Conservation (phyloP, 2,888 invertebrate genomes). For the Didymodactylos carnosus region DNA sequence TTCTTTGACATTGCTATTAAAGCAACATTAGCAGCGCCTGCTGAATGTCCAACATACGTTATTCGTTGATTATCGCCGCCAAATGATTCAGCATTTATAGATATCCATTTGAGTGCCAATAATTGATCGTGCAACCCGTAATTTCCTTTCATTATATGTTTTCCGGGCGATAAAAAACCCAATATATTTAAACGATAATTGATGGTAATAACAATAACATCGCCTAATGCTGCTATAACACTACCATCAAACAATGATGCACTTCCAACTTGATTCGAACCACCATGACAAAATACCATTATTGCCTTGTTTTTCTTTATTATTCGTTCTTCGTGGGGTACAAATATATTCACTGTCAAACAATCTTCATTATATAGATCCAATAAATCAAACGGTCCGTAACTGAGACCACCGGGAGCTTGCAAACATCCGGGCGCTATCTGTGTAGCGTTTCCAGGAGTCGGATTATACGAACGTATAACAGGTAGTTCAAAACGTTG, state of each 20-base stretch:
- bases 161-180: not conserved
- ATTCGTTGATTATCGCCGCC: conserved; percentile 3
- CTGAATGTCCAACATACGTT: conserved; percentile 5
- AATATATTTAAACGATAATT: conserved; percentile 8
- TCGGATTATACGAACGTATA: not conserved
- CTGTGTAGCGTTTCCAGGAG: not conserved
- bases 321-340: not conserved
- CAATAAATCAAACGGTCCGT: conserved; percentile 2
- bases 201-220: conserved; percentile 7
- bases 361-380: conserved; percentile 7
- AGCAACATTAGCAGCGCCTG: conserved; percentile 1
- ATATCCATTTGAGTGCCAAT: conserved; percentile 7
- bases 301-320: not conserved
- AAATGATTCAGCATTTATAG: not conserved
- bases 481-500: not conserved
- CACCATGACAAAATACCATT: conserved; percentile 7
- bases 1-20: conserved; percentile 1
- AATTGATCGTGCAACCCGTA: conserved; percentile 10
- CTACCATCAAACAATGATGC: conserved; percentile 1
- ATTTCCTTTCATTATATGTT: not conserved
- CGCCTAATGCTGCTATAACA: conserved; percentile 4
- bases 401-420: not conserved
- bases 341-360: conserved; percentile 3
- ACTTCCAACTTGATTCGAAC: conserved; percentile 3
- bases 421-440: not conserved